Evolutionary conservation across 2,113 vertebrate species (phyloP), one percentile per base, ranked within the genome.

Genomic region (Cyprinodon brontotheroides): DNA sequence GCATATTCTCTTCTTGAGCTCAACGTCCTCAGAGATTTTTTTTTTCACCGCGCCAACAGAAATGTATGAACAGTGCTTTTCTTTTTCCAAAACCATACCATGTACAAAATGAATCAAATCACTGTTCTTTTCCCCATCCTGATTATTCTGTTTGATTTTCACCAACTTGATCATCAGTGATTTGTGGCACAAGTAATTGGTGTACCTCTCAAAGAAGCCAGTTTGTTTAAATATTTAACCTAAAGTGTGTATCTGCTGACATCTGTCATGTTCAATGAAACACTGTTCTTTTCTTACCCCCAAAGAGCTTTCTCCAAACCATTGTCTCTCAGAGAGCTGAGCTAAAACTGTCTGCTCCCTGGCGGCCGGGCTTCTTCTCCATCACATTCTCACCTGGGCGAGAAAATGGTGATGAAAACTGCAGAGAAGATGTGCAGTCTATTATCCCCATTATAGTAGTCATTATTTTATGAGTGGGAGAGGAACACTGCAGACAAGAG

Each of bases 221-320:
- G 29, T 29, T 29, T 29, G 29, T 29, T 29, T 29, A 29, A 29
- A 29, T 29, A 29, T 29, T 29, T 29, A 29, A 29, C 29, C 29
- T 29, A 29, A 29, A 29, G 29, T 29, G 29, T n/a, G 1, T 37
- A 11, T 41, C 2, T 43, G 38, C 39, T 22, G 43, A 47, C 12
- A 36, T 15, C 1, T 48, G 9, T 36, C 3, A 12, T 63, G 4
- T 6, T 57, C 17, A 57, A 20, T 9, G n/a, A 71, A 59, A 13
- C 50, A 60, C n/a, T 50, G n/a, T n/a, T 69, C 65, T 12, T 39
- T 60, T 48, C 88, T n/a, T 81, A 94, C 94, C 93, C 92, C 80
- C 83, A 90, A 36, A 93, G 86, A 72, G 90, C 88, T 75, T n/a
- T 95, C 94, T 81, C 94, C 94, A 84, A 95, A 95, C 90, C 94